Conservation (phyloP, 2,113 vertebrate genomes). For the Platichthys stellatus region DNA sequence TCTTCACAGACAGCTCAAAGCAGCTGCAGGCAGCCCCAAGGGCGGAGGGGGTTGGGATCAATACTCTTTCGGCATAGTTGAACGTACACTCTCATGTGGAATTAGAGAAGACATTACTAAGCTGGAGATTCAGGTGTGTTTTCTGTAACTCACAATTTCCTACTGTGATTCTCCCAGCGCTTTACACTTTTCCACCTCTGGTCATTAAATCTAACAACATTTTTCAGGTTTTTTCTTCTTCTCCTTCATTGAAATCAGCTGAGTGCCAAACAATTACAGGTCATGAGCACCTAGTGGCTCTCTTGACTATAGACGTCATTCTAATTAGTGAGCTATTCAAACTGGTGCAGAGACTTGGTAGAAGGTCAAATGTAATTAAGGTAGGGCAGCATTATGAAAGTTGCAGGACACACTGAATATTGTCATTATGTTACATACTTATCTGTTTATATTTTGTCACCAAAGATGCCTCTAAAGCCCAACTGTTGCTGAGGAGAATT, state of each 20-base stretch:
- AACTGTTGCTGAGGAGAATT: neutral
- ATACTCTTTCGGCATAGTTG: constrained; percentile 31
- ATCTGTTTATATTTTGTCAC: constrained; percentile 1
- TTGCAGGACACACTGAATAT: constrained; percentile 38
- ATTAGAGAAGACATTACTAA: constrained; percentile 7
- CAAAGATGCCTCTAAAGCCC: neutral
- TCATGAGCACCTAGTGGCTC: constrained; percentile 51
- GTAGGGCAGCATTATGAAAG: constrained; percentile 16
- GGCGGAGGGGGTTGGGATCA: neutral
- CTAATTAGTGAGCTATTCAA: constrained; percentile 65
- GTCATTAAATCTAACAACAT: constrained; percentile 52
- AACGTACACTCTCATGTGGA: constrained; percentile 16
- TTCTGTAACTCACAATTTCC: constrained; percentile 18
- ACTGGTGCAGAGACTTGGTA: constrained; percentile 44
- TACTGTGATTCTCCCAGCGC: constrained; percentile 32
- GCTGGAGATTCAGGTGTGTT: neutral
- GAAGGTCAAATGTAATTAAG: constrained; percentile 72
- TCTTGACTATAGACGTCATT: constrained; percentile 60
- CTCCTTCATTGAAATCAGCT: constrained; percentile 6
- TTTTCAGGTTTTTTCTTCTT: constrained; percentile 27
- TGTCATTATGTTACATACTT: constrained; percentile 14
- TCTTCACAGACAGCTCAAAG: constrained; percentile 24
- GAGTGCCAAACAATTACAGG: constrained; percentile 67
- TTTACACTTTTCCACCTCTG: constrained; percentile 34
- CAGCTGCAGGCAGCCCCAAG: neutral